Evolutionary conservation across 2,888 invertebrate genomes (phyloP), one percentile per base, ranked within the genome.

Genomic region (Clunio marinus): DNA sequence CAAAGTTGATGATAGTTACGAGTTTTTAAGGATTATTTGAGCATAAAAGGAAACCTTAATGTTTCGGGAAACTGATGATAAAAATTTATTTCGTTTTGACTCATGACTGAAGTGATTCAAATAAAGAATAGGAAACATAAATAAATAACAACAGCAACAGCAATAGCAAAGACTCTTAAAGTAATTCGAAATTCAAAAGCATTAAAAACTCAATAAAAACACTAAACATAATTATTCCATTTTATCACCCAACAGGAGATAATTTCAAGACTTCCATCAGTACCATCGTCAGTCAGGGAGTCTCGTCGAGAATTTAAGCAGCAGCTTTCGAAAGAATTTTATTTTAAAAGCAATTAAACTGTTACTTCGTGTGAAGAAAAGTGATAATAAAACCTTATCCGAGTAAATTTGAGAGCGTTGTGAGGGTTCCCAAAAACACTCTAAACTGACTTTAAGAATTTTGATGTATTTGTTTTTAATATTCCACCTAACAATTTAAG

Each of bases 331-430:
- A 41, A 15, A 41, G n/a, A 41, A 5, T 41, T 35, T 22, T 62
- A 37, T 35, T 62, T 62, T 62, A 35, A 62, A 62, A 62, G 37
- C 41, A 62, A 62, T 62, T 62, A 62, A 62, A 62, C 37, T 62
- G 37, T 24, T 22, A 62, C 41, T 62, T 15, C 3, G 37, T 24
- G 41, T 5, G 41, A 10, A 41, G 41, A 41, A 41, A 15, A 41
- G 41, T 41, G 41, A 41, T 41, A 10, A 15, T 41, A 41, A 41
- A 41, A 41, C 15, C 41, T 3, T 2, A 41, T 41, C 41, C n/a
- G 15, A 41, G 41, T 41, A 41, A 10, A 41, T 41, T 41, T 41
- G 10, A 41, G 15, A 41, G 41, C 10, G 41, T 15, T 10, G 15
- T 41, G 41, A 41, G 41, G 15, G 41, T 15, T 41, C 8, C 8